Evolutionary conservation across 2,113 vertebrate genomes (phyloP), one percentile per base, ranked within the genome.

Genomic region (Labeo catla): DNA sequence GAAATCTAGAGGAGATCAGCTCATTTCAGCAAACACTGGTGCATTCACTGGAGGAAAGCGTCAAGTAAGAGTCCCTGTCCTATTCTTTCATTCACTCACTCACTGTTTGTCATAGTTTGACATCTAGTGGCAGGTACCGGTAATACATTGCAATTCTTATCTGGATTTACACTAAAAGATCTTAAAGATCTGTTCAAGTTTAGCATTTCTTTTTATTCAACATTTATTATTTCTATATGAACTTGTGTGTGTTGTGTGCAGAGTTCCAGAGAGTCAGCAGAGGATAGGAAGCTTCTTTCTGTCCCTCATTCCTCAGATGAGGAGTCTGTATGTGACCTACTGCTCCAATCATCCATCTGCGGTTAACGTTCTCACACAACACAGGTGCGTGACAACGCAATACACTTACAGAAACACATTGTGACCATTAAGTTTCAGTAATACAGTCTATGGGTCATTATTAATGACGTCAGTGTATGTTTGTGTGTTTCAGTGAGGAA

Each of bases 331-430:
- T 81, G 91, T 97, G 86, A 91, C 95, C 0, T 99, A 99, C 88
- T 99, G 98, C 94, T 96, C 97, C 93, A 99, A 96, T 89, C 98
- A 99, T 86, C 98, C 98, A 0, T 97, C 95, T 15, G 98, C 97
- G 16, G 98, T 99, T 83, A 95, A 92, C n/a, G 95, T 98, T 15
- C 97, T 99, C 91, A 98, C 97, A 8, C 96, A 99, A 50, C 97
- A 98, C 95, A 96, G 97, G 98, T 84, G 36, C 0, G 19, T 54
- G 19, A 34, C 28, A 73, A 12, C 9, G 2, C 39, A 72, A 72
- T 72, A 11, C 39, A 45, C 68, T 43, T 45, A 8, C 39, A 45
- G 45, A 19, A 10, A 45, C 19, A 45, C 5, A 7, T 15, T 0
- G 7, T 68, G 36, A 68, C 65, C 13, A 68, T 36, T 68, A 8